These are phyloP conservation scores for Zaprionus obscuricornis DNA, from an alignment of 2,888 invertebrate species.

Conservation along the genomic window DNA sequence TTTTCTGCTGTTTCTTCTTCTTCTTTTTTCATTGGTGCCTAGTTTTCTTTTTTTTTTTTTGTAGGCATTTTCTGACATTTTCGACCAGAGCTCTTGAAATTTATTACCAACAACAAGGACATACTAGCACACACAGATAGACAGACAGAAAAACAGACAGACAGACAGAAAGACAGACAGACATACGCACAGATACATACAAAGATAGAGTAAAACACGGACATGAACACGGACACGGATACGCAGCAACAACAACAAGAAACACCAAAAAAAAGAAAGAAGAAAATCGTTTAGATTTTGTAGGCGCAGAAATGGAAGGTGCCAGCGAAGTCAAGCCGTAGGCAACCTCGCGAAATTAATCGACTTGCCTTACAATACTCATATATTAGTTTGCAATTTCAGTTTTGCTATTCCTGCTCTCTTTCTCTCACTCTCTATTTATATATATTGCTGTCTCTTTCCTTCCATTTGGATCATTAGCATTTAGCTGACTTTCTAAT, in stretches of 20 bases:
- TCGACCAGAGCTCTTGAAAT: conserved; percentile 56
- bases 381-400: conserved; percentile 8
- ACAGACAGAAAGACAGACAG: not conserved
- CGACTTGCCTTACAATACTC: conserved; percentile 6
- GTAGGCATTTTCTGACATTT: conserved; percentile 49
- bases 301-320: conserved; percentile 16
- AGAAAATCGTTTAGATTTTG: conserved; percentile 9
- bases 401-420: not conserved
- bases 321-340: too few species aligned
- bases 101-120: conserved; percentile 68
- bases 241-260: too few species aligned
- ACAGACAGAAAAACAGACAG: conserved; percentile 1
- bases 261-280: too few species aligned
- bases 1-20: conserved; percentile 21
- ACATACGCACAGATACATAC: not conserved
- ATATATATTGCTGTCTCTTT: not conserved
- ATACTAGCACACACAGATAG: conserved; percentile 16
- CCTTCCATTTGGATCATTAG: conserved; percentile 38
- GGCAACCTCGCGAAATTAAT: conserved; percentile 41
- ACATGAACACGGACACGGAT: not conserved
- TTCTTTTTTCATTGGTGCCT: too few species aligned
- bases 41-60: too few species aligned
- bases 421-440: too few species aligned
- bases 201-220: not conserved
- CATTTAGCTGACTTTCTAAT: conserved; percentile 62